Evolutionary conservation across 2,888 invertebrate species (phyloP).

Genomic region (Ariolimax columbianus): DNA sequence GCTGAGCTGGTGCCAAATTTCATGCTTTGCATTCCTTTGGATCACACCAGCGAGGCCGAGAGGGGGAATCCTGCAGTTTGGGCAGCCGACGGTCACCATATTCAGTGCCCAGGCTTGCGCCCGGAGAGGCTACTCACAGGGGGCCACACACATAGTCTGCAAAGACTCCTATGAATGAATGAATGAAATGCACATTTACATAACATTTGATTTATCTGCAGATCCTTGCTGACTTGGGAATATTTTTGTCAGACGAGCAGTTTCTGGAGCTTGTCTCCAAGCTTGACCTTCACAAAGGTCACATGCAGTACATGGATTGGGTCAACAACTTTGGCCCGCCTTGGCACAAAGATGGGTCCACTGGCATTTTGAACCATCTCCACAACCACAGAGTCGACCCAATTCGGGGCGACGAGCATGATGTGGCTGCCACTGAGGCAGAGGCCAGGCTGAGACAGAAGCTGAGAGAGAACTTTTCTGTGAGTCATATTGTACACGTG

Average conservation of each 20-base stretch:
- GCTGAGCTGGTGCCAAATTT: no score
- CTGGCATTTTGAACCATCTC: constrained; percentile 62
- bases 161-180: no score
- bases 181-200: no score
- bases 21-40: no score
- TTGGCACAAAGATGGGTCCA: constrained; percentile 55
- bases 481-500: constrained; percentile 60
- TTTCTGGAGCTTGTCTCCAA: constrained; percentile 70
- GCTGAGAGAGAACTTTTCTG: constrained; percentile 76
- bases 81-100: no score
- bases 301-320: constrained; percentile 75
- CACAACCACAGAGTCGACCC: constrained; percentile 76
- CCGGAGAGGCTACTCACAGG: no score
- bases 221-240: constrained; percentile 71
- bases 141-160: no score
- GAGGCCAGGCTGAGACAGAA: constrained; percentile 71
- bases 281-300: constrained; percentile 68
- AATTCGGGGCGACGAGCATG: constrained; percentile 74
- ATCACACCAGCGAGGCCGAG: no score
- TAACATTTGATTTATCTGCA: no score
- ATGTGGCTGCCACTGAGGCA: constrained; percentile 72
- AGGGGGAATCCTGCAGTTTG: no score
- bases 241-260: constrained; percentile 72
- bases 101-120: no score
- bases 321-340: constrained; percentile 72